Evolutionary conservation across 2,113 vertebrate genomes (phyloP), one percentile per base, ranked within the genome.

Genomic region (Tor tambroides): DNA sequence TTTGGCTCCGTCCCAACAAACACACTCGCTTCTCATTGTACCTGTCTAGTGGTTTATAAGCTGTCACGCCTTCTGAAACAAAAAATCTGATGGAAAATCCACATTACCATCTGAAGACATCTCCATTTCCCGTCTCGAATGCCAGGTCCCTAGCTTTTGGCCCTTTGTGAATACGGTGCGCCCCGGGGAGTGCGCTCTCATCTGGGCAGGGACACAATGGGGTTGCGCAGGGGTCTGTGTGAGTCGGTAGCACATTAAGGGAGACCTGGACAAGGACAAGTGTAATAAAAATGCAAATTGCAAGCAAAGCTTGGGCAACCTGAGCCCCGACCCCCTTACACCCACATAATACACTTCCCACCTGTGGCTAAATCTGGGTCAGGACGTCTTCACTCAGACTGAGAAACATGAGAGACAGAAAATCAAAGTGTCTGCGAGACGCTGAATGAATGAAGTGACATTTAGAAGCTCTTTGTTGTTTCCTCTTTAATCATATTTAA

Each of bases 281-380:
- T 67, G 93, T 92, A 96, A 96, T 95, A 95, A 96, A 96, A 96
- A 96, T 95, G 95, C 95, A 95, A 96, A 96, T 96, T 84, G 83
- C 80, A 90, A 89, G 87, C 91, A 92, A 94, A 93, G 91, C 92
- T 88, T 19, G 84, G 85, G 90, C 88, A 91, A 90, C 91, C 92
- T 92, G 87, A 89, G 89, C 88, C 90, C 86, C 92, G 93, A 93
- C 95, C 95, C 93, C 91, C 88, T 88, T 90, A 92, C 93, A 88
- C 89, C 61, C 43, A 83, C 87, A 94, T 94, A 95, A 95, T 95
- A 92, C 91, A 94, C 93, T 93, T 90, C 67, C 87, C 88, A 93
- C 91, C 93, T 92, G 93, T 91, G 92, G 84, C 91, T 88, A 89
- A 90, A 85, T 89, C 91, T 82, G 88, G 89, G 91, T 93, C 92